Evolutionary conservation across 2,888 invertebrate genomes (phyloP), one percentile per base, ranked within the genome.

Genomic region (Nymphalis polychloros): DNA sequence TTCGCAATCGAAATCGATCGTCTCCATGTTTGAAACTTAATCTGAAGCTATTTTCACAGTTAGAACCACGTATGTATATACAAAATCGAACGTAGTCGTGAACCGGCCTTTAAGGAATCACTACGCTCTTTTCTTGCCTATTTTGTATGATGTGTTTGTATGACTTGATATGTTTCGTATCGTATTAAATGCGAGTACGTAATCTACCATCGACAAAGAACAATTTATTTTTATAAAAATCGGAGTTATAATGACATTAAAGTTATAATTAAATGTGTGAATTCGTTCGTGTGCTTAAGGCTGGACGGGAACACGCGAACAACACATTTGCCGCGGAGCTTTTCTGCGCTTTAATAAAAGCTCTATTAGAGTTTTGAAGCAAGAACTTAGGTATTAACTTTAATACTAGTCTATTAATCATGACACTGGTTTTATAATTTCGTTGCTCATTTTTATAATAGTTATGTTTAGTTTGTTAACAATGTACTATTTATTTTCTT

Each of bases 181-280:
- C 5, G 27, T 31, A 31, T 31, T 31, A 31, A 31, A 31, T 6
- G 27, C 4, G 13, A 13, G 13, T 41, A 41, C 2, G 13, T 41
- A 41, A 41, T 41, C 13, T 41, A 13, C 10, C 6, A 27, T 53
- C 27, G 20, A 53, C 27, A 13, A 27, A 20, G 23, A 20, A 53
- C 17, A 20, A 0, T 27, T 16, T 20, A 27, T 53, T 17, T 20
- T 19, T n/a, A 31, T 20, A 31, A 35, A 27, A 35, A 31, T 17
- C 61, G 35, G 35, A 35, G 61, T 61, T 67, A 67, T 67, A 67
- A 67, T 67, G 62, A 67, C 49, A 62, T 67, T 67, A 67, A 57
- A 62, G 19, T 57, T 57, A 23, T 62, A 67, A 66, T 52, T 60
- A 57, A 67, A 67, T 57, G 62, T 41, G 55, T 19, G 47, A 66